A percentile compares a stretch with the other conserved stretches of the same genome.
phyloP scores from a whole-genome alignment of 2,888 invertebrate species.

The Papilio demoleus region DNA sequence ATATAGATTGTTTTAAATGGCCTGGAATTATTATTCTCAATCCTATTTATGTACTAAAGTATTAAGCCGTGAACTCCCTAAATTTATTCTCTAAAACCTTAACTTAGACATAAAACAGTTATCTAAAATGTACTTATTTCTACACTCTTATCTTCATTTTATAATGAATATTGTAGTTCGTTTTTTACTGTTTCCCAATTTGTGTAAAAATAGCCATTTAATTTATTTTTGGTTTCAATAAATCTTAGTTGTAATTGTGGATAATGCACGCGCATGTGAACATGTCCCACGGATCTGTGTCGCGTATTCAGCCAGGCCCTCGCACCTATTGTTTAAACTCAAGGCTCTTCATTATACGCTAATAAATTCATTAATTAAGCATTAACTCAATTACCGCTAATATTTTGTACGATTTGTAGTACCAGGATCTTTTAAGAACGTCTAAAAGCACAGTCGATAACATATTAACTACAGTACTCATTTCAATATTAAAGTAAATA shows the following conservation, averaged over 20 bases:
- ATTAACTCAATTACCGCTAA: constrained; percentile 23
- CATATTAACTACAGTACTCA: not conserved
- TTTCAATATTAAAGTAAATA: too few relatives aligned
- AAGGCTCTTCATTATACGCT: constrained; percentile 34
- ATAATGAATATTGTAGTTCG: not conserved
- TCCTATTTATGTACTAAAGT: too few relatives aligned
- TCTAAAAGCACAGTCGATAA: too few relatives aligned
- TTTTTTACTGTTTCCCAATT: not conserved
- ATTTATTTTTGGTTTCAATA: constrained; percentile 13
- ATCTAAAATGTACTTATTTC: too few relatives aligned
- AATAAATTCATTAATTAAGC: constrained; percentile 38
- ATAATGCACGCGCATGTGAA: constrained; percentile 32
- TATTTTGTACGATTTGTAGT: not conserved
- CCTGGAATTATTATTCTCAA: too few relatives aligned
- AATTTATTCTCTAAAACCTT: too few relatives aligned
- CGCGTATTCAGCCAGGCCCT: constrained; percentile 28
- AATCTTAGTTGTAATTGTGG: constrained; percentile 5
- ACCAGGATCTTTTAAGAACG: constrained; percentile 28
- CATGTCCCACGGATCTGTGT: constrained; percentile 38
- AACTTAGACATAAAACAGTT: too few relatives aligned
- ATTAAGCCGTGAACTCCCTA: too few relatives aligned
- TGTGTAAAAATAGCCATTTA: not conserved
- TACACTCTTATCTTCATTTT: too few relatives aligned
- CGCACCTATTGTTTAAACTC: constrained; percentile 44
- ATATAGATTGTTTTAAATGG: too few relatives aligned